Base-by-base conservation (phyloP, 2,888 invertebrate species). In the Lochmaea crataegi region DNA sequence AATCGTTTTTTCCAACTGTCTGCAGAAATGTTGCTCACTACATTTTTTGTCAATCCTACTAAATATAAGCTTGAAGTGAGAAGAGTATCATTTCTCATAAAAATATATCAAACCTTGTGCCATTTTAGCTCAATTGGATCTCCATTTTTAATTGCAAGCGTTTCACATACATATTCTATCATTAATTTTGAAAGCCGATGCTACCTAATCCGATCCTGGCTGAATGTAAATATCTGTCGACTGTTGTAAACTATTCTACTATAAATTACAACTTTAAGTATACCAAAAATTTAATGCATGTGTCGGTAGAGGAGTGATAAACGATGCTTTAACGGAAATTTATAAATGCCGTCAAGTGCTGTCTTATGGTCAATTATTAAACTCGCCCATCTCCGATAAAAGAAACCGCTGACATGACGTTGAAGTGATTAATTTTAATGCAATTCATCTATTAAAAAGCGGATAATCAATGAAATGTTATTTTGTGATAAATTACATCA, bases 291-390 rank as follows among this genome's bases (percentile, higher is more conserved):
- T 53, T 18, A 53, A 53, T 53, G 48, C n/a, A 48, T 48, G 32
- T 32, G 18, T 53, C 53, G 53, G 18, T 10, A 53, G 3, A 53
- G 53, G n/a, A 53, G 53, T 83, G 83, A 82, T 82, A 79, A 81
- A 83, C 82, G 81, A 79, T 76, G 77, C 76, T 76, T 76, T 67
- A 71, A 77, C 75, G 75, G 79, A 78, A 82, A 81, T 83, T 82
- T 81, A 83, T 84, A 83, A 83, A 84, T 80, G 78, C 81, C 78
- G 83, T 82, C 83, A 80, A 80, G 82, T 79, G 78, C 76, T 80
- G 80, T 78, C 78, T 68, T 77, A 78, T 82, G 81, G 83, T 82
- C 81, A 79, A 82, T 83, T 84, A 83, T 79, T 74, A 71, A 80
- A 80, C 80, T 81, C 75, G 75, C 74, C 71, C 51, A 53, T 60